Conservation (phyloP, 2,113 vertebrate genomes). For the Dipodomys spectabilis region DNA sequence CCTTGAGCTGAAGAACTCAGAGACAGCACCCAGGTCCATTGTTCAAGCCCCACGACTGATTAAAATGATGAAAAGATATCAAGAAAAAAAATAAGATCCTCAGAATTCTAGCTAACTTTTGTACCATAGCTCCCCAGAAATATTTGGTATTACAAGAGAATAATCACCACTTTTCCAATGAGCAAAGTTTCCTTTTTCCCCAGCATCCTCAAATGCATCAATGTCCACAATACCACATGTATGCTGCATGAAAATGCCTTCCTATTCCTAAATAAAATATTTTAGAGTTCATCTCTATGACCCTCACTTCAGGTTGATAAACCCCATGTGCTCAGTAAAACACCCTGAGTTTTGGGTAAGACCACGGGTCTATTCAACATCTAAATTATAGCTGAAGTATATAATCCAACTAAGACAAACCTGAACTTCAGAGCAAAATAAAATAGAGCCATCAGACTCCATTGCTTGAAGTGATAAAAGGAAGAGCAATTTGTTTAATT, state of each 20-base stretch:
- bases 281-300: not conserved
- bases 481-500: not conserved
- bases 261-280: not conserved
- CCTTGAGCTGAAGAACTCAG: too few species aligned
- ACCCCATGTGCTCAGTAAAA: not conserved
- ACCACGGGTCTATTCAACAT: not conserved
- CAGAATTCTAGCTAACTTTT: not conserved
- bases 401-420: not conserved
- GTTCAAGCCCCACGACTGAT: too few species aligned
- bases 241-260: not conserved
- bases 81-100: too few species aligned
- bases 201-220: not conserved
- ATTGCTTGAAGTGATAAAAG: not conserved
- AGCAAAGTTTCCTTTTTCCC: not conserved
- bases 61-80: too few species aligned
- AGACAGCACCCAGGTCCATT: too few species aligned
- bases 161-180: not conserved
- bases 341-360: not conserved
- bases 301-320: not conserved
- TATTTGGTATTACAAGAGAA: not conserved
- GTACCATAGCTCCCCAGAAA: not conserved
- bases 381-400: not conserved
- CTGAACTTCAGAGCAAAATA: not conserved
- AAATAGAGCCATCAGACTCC: not conserved
- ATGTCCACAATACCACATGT: not conserved